Evolutionary conservation across 92 coral and sea anemone genomes (phyloP).

Genomic region (Zoanthus solanderi): DNA sequence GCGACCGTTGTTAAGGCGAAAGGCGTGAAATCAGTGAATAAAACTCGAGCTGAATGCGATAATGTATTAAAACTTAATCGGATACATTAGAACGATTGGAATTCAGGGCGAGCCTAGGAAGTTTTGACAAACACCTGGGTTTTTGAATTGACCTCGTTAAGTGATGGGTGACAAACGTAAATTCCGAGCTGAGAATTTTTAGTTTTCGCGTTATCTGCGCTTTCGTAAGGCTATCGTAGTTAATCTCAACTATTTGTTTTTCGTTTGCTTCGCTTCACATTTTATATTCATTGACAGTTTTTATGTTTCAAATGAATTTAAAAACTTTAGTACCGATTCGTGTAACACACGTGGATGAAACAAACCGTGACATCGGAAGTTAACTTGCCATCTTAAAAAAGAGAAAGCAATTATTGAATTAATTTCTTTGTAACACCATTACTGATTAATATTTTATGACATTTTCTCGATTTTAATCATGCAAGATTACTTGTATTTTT

Average conservation of each 20-base stretch:
- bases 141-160: constrained; percentile 22
- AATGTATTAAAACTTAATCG: constrained; percentile 30
- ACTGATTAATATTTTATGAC: not conserved
- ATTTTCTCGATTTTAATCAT: not conserved
- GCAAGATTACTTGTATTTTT: not conserved
- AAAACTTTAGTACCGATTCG: not conserved
- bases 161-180: constrained; percentile 38
- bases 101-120: constrained; percentile 50
- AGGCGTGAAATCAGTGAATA: constrained; percentile 12
- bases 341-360: not conserved
- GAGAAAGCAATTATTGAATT: not conserved
- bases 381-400: not conserved
- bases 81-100: constrained; percentile 36
- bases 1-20: not conserved
- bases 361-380: not conserved
- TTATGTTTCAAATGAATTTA: not conserved
- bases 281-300: not conserved
- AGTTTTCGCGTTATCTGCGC: not conserved
- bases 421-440: too few species aligned
- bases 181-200: not conserved
- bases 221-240: not conserved
- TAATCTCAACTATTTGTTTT: not conserved
- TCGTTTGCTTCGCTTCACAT: not conserved
- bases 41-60: constrained; percentile 14
- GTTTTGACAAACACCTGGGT: constrained; percentile 33